Percentiles rank a stretch among this genome's conserved stretches.
These are phyloP conservation scores for Aptenodytes patagonicus DNA, from an alignment of 2,113 vertebrate species.

Conservation along the genomic window DNA sequence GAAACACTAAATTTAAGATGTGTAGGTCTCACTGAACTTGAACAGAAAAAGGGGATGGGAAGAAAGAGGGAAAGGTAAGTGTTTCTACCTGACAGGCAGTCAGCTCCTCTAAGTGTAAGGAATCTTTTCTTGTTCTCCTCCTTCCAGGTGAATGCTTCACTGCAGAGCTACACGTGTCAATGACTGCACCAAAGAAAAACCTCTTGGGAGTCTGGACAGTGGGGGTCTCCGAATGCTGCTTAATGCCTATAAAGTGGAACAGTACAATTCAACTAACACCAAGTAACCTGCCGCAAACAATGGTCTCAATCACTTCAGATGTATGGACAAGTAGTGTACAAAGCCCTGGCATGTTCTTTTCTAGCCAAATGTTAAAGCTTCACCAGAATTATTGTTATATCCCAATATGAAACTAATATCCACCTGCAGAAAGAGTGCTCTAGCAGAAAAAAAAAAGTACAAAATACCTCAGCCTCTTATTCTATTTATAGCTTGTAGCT, in stretches of 20 bases:
- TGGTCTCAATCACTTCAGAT: neutral
- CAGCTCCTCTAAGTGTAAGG: conserved; percentile 39
- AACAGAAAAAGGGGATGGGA: neutral
- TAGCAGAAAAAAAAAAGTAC: neutral
- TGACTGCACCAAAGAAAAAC: conserved; percentile 88
- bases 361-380: neutral
- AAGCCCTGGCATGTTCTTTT: neutral
- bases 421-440: neutral
- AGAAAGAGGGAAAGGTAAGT: neutral
- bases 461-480: neutral
- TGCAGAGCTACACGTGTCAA: conserved; percentile 48
- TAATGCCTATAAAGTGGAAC: conserved; percentile 42
- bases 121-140: conserved; percentile 55
- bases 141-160: conserved; percentile 14
- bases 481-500: conserved; percentile 21
- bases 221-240: conserved; percentile 28
- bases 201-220: conserved; percentile 81
- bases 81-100: conserved; percentile 78
- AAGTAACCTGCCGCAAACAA: neutral
- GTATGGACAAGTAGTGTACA: neutral
- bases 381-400: neutral
- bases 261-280: neutral
- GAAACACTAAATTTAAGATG: neutral
- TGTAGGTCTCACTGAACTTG: neutral
- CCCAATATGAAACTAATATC: neutral